Conservation (phyloP, 2,113 vertebrate species). For the Orientallactaga bullata region DNA sequence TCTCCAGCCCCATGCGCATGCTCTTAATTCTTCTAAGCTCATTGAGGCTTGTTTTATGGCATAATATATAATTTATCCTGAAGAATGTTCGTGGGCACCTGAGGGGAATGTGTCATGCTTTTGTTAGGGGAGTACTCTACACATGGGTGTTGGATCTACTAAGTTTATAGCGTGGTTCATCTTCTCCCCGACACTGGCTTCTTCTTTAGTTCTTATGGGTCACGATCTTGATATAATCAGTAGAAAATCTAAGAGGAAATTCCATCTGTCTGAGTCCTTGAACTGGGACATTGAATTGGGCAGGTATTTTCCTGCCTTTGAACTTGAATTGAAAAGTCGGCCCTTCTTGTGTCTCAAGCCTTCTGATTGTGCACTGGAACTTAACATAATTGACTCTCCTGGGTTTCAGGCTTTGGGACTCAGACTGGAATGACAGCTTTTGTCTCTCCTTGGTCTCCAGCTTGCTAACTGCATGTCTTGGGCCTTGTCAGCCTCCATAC, state of each 20-base stretch:
- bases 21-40: neutral
- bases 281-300: neutral
- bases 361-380: neutral
- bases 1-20: neutral
- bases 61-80: neutral
- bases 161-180: neutral
- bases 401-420: neutral
- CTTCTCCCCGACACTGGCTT: neutral
- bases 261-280: neutral
- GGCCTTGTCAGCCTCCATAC: neutral
- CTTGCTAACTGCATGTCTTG: neutral
- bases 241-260: neutral
- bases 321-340: neutral
- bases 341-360: neutral
- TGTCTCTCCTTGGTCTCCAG: neutral
- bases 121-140: neutral
- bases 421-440: too few species aligned
- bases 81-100: neutral
- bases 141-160: neutral
- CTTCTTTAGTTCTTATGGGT: neutral
- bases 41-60: neutral
- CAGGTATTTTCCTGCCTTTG: neutral
- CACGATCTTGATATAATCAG: constrained; percentile 11
- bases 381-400: neutral
- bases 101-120: neutral